A percentile compares a stretch with the other conserved stretches of the same genome.
These are phyloP conservation scores for Heterodera schachtii DNA, from an alignment of 1,140 invertebrate genomes.

Conservation along the genomic window DNA sequence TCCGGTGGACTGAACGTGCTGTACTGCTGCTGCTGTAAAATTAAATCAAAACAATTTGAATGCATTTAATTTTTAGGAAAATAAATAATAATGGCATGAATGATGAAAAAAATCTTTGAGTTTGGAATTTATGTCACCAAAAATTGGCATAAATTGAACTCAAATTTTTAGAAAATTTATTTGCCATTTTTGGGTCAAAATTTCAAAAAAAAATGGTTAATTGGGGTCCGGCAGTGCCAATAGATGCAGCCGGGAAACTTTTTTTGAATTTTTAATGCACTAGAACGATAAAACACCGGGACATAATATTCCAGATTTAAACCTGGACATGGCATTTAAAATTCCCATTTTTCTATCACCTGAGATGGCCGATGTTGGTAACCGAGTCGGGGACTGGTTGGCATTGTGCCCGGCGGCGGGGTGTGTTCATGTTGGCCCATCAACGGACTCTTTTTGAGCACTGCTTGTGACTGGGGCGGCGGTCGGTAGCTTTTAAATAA, in stretches of 20 bases:
- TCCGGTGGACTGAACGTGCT: constrained; percentile 31
- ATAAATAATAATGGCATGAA: neutral
- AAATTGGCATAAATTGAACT: no score
- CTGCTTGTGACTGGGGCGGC: constrained; percentile 39
- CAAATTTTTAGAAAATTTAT: no score
- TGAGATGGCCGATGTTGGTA: constrained; percentile 3
- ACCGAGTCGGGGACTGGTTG: constrained; percentile 5
- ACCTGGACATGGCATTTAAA: no score
- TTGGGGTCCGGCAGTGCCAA: no score
- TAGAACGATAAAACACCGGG: no score
- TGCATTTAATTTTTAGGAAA: neutral
- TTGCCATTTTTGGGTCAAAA: no score
- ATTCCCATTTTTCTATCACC: neutral
- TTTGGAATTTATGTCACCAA: no score
- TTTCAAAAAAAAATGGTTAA: no score
- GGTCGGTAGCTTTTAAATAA: constrained; percentile 42
- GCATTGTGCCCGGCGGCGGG: neutral
- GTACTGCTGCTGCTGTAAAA: constrained; percentile 8
- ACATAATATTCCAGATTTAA: no score
- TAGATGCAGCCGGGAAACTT: no score
- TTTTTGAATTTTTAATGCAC: no score
- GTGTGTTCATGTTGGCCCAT: constrained; percentile 25
- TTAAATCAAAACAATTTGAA: neutral
- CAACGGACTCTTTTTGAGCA: constrained; percentile 11
- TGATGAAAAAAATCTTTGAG: no score